Base-by-base conservation (phyloP, 2,888 invertebrate species). In the Lobophora halterata region DNA sequence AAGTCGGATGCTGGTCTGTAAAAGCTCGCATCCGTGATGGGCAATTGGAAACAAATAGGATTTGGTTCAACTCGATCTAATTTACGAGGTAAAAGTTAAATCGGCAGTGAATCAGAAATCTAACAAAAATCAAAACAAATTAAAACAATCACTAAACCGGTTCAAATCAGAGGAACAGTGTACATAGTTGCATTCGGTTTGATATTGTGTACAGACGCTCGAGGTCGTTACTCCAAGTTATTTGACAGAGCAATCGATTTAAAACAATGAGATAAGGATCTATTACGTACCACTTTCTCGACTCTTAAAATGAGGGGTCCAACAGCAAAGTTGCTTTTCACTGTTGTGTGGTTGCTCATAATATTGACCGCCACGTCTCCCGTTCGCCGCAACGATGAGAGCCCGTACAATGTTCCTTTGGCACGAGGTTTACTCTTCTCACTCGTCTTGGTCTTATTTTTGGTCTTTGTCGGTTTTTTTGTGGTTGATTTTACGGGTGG, bases 361-460 rank as follows among this genome's bases (percentile, higher is more conserved):
- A 94, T 92, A 69, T 92, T 93, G 26, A 95, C 94, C 33, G 90
- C 90, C 3, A 95, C 95, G 65, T 95, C 95, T 20, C 95, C 95
- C 28, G 91, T 92, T 60, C 95, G 89, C 65, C 92, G 92, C 59
- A 96, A 76, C 6, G 95, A 92, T 6, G 95, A 93, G 46, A 96
- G 71, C 1, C 95, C 95, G 47, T 93, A 95, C 23, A 96, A 79
- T 0, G 94, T 95, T 10, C 95, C 95, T 65, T 91, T 91, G 2
- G 94, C 93, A 63, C 91, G 89, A 1, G 90, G 90, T 49, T 89
- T 89, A 43, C 78, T 90, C 56, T 89, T 91, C 35, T 70, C 68
- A 6, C 53, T 66, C 39, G 81, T 79, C 52, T 83, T 81, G 17
- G 75, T 71, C 47, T 79, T 83, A 38, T 80, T 87, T 34, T 69